Conservation (phyloP, 2,797 vertebrate genomes). For the Otolemur crassicaudatus region DNA sequence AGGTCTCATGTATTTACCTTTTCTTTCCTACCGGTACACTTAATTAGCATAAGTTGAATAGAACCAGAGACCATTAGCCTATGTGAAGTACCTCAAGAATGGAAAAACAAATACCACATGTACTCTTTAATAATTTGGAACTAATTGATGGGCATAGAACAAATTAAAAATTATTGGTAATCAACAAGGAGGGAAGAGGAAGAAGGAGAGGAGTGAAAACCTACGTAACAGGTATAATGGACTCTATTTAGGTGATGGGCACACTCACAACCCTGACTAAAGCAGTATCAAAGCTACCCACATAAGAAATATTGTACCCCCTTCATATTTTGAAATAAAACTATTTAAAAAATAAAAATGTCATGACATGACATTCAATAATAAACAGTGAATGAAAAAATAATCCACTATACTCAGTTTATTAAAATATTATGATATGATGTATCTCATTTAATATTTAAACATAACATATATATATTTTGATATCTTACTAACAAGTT, state of each 20-base stretch:
- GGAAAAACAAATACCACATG: not conserved
- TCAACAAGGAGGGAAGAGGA: not conserved
- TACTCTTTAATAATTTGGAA: not conserved
- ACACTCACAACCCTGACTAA: not conserved
- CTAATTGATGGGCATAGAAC: not conserved
- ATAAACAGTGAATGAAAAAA: not conserved
- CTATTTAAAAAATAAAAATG: not conserved
- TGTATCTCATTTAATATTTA: not conserved
- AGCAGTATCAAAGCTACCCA: not conserved
- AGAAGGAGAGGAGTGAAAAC: not conserved
- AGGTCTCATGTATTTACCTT: not conserved
- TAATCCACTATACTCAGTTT: not conserved
- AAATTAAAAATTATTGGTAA: not conserved
- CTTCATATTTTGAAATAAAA: not conserved
- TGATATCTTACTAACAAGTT: not conserved
- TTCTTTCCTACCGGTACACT: not conserved
- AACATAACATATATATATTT: not conserved
- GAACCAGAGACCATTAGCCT: not conserved
- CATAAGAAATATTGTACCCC: not conserved
- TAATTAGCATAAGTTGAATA: not conserved
- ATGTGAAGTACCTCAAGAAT: not conserved
- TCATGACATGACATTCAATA: not conserved
- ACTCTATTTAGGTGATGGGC: not conserved
- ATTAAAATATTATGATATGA: not conserved
- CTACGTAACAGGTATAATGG: not conserved